Evolutionary conservation across 2,113 vertebrate genomes (phyloP).

Genomic region (Oreotrochilus melanogaster): DNA sequence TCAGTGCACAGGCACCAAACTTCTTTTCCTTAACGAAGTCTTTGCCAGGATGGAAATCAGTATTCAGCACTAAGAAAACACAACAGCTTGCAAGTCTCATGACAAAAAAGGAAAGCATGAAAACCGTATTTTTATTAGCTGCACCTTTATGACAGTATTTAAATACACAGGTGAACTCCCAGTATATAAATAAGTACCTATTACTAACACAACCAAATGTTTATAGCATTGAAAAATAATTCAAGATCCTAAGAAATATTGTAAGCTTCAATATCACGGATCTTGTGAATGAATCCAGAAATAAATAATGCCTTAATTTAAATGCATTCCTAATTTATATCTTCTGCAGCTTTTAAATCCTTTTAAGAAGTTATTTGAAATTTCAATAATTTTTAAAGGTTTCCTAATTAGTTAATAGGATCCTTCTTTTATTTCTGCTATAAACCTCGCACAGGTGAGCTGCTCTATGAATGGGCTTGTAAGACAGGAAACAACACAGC

Average conservation of each 20-base stretch:
- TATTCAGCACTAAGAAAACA: constrained; percentile 45
- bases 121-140: constrained; percentile 45
- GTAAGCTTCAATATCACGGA: constrained; percentile 27
- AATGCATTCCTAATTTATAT: constrained; percentile 30
- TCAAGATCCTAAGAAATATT: constrained; percentile 34
- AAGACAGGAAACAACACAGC: neutral
- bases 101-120: constrained; percentile 42
- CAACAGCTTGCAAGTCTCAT: constrained; percentile 36
- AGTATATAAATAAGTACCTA: constrained; percentile 61
- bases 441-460: constrained; percentile 12
- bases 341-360: constrained; percentile 13
- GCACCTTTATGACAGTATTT: constrained; percentile 45
- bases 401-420: constrained; percentile 18
- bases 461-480: neutral
- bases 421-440: constrained; percentile 4
- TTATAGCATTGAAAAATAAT: constrained; percentile 31
- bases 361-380: constrained; percentile 55
- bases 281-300: constrained; percentile 52
- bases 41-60: constrained; percentile 39
- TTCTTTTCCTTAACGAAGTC: neutral
- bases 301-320: constrained; percentile 62
- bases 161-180: constrained; percentile 45
- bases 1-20: neutral
- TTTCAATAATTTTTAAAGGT: constrained; percentile 49
- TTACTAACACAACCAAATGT: constrained; percentile 65